Percentiles rank a stretch among this genome's conserved stretches.
phyloP scores from a whole-genome alignment of 2,113 vertebrate species.

The Vanacampus margaritifer region DNA sequence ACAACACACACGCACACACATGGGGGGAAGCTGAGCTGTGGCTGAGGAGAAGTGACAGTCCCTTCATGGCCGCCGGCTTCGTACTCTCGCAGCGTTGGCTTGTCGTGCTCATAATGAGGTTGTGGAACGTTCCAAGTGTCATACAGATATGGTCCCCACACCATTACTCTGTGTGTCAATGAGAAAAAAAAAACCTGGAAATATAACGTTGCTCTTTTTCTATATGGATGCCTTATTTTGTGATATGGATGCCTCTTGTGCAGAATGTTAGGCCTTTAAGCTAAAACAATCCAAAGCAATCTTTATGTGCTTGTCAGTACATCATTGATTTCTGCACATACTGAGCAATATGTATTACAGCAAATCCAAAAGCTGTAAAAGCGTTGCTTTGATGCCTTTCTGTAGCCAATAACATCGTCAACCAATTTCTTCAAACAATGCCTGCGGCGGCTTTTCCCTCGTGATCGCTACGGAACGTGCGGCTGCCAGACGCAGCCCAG shows the following conservation, averaged over 20 bases:
- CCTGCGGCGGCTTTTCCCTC: conserved; percentile 10
- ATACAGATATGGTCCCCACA: conserved; percentile 46
- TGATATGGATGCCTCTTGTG: neutral
- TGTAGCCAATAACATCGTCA: conserved; percentile 20
- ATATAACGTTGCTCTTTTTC: neutral
- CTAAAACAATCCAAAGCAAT: neutral
- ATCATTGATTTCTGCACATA: conserved; percentile 20
- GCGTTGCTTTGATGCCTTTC: conserved; percentile 30
- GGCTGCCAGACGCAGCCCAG: conserved; percentile 5
- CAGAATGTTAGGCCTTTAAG: neutral
- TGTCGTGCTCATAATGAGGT: conserved; percentile 50
- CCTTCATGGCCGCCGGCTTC: conserved; percentile 50
- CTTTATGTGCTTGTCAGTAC: neutral
- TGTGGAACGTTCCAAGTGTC: conserved; percentile 49
- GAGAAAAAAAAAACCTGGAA: neutral
- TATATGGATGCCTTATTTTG: neutral
- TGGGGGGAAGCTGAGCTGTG: conserved; percentile 22
- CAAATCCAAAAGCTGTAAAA: conserved; percentile 24
- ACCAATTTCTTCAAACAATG: conserved; percentile 31
- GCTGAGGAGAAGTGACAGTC: conserved; percentile 62
- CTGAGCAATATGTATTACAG: conserved; percentile 5
- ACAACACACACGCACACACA: conserved; percentile 35
- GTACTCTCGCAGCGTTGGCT: conserved; percentile 37
- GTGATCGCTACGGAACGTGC: conserved; percentile 4
- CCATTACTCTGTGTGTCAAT: conserved; percentile 34